Conservation (phyloP, 1,140 invertebrate species). For the Cardiocondyla obscurior region DNA sequence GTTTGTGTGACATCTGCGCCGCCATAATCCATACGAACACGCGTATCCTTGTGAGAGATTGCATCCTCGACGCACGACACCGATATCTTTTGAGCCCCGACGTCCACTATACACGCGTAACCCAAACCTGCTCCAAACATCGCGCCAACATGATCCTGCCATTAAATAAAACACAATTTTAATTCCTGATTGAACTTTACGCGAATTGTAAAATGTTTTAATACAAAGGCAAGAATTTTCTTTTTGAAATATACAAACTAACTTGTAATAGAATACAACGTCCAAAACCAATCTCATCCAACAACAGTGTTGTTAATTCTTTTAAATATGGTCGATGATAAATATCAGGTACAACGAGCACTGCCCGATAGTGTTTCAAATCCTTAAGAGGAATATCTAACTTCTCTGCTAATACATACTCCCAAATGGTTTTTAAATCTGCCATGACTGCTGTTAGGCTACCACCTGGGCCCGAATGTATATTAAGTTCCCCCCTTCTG, state of each 20-base stretch:
- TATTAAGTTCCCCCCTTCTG: constrained; percentile 92
- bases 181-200: not conserved
- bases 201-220: not conserved
- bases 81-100: constrained; percentile 97
- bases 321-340: constrained; percentile 95
- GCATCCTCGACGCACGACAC: constrained; percentile 98
- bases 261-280: constrained; percentile 95
- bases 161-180: constrained; percentile 44
- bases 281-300: constrained; percentile 94
- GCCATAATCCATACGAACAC: constrained; percentile 94
- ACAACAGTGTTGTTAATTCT: constrained; percentile 91
- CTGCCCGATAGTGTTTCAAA: constrained; percentile 92
- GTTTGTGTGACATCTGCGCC: constrained; percentile 94
- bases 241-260: constrained; percentile 19
- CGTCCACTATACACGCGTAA: constrained; percentile 97
- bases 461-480: constrained; percentile 92
- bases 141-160: constrained; percentile 94
- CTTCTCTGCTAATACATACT: constrained; percentile 89
- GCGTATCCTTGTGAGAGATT: constrained; percentile 94
- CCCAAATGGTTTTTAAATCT: constrained; percentile 95
- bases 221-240: constrained; percentile 1
- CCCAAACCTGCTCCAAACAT: constrained; percentile 97
- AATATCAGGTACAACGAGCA: constrained; percentile 95
- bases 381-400: constrained; percentile 91
- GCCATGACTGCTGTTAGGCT: constrained; percentile 92